Conservation (phyloP, 37 sponge, comb jelly and placozoan species). For the Axinella damicornis region DNA sequence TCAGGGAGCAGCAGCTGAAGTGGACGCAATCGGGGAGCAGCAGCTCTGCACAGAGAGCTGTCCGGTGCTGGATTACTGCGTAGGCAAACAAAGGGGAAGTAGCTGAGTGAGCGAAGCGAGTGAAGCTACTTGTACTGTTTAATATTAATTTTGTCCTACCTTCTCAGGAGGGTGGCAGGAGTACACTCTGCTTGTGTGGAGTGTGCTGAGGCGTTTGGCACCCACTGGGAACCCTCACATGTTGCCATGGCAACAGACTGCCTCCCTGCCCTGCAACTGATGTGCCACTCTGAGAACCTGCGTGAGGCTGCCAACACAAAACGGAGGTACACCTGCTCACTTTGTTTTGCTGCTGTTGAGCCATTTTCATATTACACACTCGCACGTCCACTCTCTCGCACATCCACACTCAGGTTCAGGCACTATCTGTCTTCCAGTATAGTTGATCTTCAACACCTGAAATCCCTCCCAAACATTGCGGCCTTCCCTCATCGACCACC, state of each 20-base stretch:
- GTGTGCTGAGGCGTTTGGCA: not conserved
- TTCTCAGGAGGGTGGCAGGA: too few relatives aligned
- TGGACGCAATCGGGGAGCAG: too few relatives aligned
- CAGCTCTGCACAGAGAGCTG: too few relatives aligned
- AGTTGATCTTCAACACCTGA: not conserved
- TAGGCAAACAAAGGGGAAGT: too few relatives aligned
- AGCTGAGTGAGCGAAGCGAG: too few relatives aligned
- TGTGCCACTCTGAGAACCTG: conserved; percentile 22
- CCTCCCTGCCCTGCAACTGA: conserved; percentile 7
- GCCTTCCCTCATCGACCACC: not conserved
- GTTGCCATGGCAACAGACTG: conserved; percentile 27
- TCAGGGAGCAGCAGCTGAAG: too few relatives aligned
- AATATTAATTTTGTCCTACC: too few relatives aligned
- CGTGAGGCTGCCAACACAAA: conserved; percentile 4
- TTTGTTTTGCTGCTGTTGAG: not conserved
- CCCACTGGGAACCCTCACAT: conserved; percentile 3
- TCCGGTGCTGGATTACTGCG: too few relatives aligned
- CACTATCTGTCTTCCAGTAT: not conserved
- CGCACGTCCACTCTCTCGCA: too few relatives aligned
- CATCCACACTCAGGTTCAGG: not conserved
- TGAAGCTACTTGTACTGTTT: too few relatives aligned
- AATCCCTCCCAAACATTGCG: not conserved
- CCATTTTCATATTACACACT: too few relatives aligned
- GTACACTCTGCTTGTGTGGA: too few relatives aligned
- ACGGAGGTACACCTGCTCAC: conserved; percentile 4